Base-by-base conservation (phyloP, 2,113 vertebrate species). In the Channa argus region DNA sequence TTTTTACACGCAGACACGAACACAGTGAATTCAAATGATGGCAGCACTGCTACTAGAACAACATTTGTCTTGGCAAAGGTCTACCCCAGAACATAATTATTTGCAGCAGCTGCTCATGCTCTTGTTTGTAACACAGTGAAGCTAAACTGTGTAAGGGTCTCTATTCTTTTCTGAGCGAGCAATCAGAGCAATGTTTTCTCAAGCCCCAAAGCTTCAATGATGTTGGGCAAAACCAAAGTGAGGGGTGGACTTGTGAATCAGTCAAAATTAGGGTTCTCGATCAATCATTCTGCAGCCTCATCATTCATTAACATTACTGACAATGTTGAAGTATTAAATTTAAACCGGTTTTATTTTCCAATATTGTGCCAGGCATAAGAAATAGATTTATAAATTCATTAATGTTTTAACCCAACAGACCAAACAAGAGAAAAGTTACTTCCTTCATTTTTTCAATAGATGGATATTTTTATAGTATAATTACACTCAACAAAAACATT, bases 31-130 rank as follows among this genome's bases (percentile, higher is more conserved):
- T 63, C 24, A 11, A 80, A 73, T 67, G 84, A 91, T 72, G 85
- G 81, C 84, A 80, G 80, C 82, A 86, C 64, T 39, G 82, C 93
- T 90, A 87, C 91, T 92, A 87, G 83, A 92, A 92, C 86, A 94
- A 93, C 87, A 86, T 94, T 95, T 90, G 87, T 91, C 84, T 92
- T 94, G 92, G 93, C 93, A 86, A 74, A 66, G 52, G 5, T 37
- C 74, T 76, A 60, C 60, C 80, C 85, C 53, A 72, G 82, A 91
- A 87, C 84, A 71, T 86, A 84, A 91, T 93, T 89, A 92, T 93
- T 91, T 87, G 79, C 88, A 91, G 87, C 93, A 93, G 90, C 92
- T 94, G 94, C 83, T 84, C 71, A n/a, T 62, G 83, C 65, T 80
- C 83, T 90, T 90, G 92, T 92, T 94, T 92, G 91, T 69, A 88